Conservation (phyloP, 2,888 invertebrate species). For the Xestia ashworthii region DNA sequence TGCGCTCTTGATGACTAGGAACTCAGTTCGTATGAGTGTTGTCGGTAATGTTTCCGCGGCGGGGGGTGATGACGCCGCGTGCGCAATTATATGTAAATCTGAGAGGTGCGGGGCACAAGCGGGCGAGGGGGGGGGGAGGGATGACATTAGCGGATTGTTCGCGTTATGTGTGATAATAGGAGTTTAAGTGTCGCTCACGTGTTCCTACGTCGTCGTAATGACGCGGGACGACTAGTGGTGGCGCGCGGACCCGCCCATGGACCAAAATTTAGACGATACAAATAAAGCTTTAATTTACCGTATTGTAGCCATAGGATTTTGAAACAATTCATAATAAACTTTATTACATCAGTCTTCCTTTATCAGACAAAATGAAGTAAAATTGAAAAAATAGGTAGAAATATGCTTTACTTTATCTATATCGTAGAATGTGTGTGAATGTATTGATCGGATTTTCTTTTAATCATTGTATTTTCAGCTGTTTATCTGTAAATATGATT, state of each 20-base stretch:
- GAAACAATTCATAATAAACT: not conserved
- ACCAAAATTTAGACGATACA: not conserved
- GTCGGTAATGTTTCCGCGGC: slow-evolving; percentile 36
- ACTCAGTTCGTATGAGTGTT: slow-evolving; percentile 5
- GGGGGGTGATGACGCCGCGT: slow-evolving; percentile 52
- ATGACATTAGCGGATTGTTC: slow-evolving; percentile 71
- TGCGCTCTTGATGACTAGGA: not conserved
- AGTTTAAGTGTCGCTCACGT: slow-evolving; percentile 74
- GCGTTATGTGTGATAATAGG: slow-evolving; percentile 74
- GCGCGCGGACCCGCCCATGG: slow-evolving; percentile 17
- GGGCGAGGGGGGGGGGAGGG: slow-evolving; percentile 10
- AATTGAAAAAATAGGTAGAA: not conserved
- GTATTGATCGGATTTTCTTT: not conserved
- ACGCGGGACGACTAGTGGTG: slow-evolving; percentile 46
- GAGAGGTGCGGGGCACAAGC: slow-evolving; percentile 19
- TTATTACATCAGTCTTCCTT: not conserved
- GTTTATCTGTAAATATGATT: slow-evolving; percentile 6
- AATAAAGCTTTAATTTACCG: not conserved
- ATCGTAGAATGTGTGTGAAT: not conserved
- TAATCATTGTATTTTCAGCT: not conserved
- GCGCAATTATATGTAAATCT: slow-evolving; percentile 70
- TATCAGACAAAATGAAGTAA: not conserved
- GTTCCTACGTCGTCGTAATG: slow-evolving; percentile 53
- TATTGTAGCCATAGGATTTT: not conserved
- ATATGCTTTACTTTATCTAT: not conserved